phyloP scores from a whole-genome alignment of 2,113 vertebrate species.

The Hucho hucho region DNA sequence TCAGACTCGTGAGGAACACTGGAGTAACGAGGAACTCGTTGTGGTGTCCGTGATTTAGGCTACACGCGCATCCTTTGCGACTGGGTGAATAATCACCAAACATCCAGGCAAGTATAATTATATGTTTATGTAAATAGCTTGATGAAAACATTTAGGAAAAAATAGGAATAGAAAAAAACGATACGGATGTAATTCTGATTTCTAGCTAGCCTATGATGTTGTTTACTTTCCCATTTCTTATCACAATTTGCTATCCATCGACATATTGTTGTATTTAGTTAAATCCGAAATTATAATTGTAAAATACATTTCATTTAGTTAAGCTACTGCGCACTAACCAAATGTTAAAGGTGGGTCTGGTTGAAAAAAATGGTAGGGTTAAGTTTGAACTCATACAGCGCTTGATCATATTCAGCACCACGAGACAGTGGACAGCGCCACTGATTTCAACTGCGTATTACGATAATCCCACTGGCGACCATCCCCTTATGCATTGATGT shows the following conservation, averaged over 20 bases:
- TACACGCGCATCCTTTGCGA: conserved; percentile 22
- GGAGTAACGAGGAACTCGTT: conserved; percentile 25
- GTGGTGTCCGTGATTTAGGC: conserved; percentile 43
- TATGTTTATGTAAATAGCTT: neutral
- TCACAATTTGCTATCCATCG: too few species aligned
- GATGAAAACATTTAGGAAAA: too few species aligned
- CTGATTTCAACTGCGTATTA: neutral
- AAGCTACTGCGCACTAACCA: neutral
- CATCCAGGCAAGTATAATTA: conserved; percentile 44
- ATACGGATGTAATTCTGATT: too few species aligned
- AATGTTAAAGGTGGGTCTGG: conserved; percentile 8
- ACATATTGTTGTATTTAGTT: too few species aligned
- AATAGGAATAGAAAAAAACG: neutral
- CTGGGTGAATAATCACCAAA: conserved; percentile 15
- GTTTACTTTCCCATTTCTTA: too few species aligned
- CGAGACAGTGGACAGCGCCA: conserved; percentile 1
- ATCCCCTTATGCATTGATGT: neutral
- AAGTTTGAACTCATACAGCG: neutral
- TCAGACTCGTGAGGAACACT: conserved; percentile 22
- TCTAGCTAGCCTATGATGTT: too few species aligned
- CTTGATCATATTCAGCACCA: conserved; percentile 11
- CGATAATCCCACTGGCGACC: neutral
- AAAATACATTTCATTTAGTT: neutral
- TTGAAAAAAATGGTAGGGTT: neutral
- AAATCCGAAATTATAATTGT: neutral